Evolutionary conservation across 1,140 invertebrate genomes (phyloP).

Genomic region (Microplitis demolitor): DNA sequence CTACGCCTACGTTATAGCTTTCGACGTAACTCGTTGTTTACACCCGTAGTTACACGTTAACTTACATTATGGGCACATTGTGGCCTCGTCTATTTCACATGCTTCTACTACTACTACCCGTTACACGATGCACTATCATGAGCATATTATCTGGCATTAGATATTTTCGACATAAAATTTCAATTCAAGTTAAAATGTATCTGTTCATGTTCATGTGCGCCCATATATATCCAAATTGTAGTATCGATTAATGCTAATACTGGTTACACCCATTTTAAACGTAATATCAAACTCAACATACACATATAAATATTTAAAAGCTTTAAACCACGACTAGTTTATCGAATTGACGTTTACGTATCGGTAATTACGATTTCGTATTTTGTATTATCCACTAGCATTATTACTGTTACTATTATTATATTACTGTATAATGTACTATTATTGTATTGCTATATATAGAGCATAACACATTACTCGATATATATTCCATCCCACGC

Average conservation of each 20-base stretch:
- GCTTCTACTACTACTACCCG: not conserved
- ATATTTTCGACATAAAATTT: too few species aligned
- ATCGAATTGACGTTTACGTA: not conserved
- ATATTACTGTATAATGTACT: too few species aligned
- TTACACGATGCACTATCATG: not conserved
- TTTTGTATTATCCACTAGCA: too few species aligned
- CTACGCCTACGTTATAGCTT: slow-evolving; percentile 27
- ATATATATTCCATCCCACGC: too few species aligned
- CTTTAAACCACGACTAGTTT: not conserved
- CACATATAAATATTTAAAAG: not conserved
- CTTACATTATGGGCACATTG: slow-evolving; percentile 45
- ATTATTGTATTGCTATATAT: too few species aligned
- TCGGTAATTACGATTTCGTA: slow-evolving; percentile 4
- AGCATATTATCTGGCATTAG: too few species aligned
- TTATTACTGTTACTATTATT: too few species aligned
- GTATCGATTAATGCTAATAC: too few species aligned
- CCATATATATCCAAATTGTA: too few species aligned
- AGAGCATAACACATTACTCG: too few species aligned
- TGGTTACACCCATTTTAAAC: not conserved
- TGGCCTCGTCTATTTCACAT: slow-evolving; percentile 40
- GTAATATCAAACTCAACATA: not conserved
- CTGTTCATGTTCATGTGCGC: too few species aligned
- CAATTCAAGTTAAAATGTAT: too few species aligned
- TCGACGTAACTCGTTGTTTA: slow-evolving; percentile 38
- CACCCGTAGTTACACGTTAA: slow-evolving; percentile 42